Evolutionary conservation across 2,797 vertebrate species (phyloP), one percentile per base, ranked within the genome.

Genomic region (Scarus forsteni): DNA sequence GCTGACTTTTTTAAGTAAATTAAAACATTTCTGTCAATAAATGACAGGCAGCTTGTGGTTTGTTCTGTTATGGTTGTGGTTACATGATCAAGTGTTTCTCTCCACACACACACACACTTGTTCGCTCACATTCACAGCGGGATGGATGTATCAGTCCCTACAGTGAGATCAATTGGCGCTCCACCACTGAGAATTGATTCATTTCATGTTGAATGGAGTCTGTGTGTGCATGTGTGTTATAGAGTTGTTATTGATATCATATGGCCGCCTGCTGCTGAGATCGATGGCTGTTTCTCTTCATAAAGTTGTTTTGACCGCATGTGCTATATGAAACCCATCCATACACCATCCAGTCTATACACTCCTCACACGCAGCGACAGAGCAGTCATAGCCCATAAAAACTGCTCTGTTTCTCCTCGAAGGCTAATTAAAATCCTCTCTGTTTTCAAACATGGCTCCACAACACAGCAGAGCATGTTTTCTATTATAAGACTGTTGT

Each of bases 201-300:
- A 80, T 82, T 64, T 66, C 63, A 55, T 75, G 79, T 60, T 85
- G 83, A 85, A 80, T 60, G 63, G 55, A 19, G 45, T 50, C 48
- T 55, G 69, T 40, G 54, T 59, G 50, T 56, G 42, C 49, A 51
- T 63, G 68, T 58, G 65, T 62, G 59, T 58, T 69, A 79, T 49
- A 64, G 57, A 81, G 70, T 67, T 46, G 43, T 84, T 88, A 89
- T 83, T 85, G 86, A 90, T 87, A 88, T 88, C 78, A 86, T 79
- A 82, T 77, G 79, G 70, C 64, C 34, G 70, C 75, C 80, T 71
- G 84, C 77, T 63, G 80, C 69, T 66, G 43, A 66, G 70, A 90
- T 92, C 87, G 82, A 91, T 92, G 85, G 59, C 79, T 66, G 79
- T 88, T 88, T 86, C 82, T 90, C 79, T 88, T 88, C 80, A 83